Evolutionary conservation across 2,888 invertebrate genomes (phyloP).

Genomic region (Eilema caniola): DNA sequence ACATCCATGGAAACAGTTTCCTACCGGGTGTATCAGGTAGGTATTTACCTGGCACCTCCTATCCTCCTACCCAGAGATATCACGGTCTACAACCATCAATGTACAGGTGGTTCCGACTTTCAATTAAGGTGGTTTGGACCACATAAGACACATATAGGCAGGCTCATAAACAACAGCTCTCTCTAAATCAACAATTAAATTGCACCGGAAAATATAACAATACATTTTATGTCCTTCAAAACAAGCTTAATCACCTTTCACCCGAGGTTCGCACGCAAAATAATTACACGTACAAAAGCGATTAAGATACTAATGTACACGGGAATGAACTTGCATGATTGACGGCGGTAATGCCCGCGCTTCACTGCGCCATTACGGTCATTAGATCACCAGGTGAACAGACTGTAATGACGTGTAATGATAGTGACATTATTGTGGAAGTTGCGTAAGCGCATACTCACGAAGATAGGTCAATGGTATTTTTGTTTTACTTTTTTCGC

Average conservation of each 20-base stretch:
- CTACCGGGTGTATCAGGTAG: no score
- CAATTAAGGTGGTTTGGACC: no score
- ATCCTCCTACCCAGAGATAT: no score
- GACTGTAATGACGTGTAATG: slow-evolving; percentile 42
- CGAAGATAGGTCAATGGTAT: slow-evolving; percentile 11
- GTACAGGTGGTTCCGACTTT: no score
- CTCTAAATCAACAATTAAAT: neutral
- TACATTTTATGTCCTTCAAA: neutral
- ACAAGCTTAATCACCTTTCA: slow-evolving; percentile 11
- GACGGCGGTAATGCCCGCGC: slow-evolving; percentile 1
- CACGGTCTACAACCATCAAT: no score
- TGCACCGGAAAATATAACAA: neutral
- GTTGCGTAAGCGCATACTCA: slow-evolving; percentile 13
- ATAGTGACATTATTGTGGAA: slow-evolving; percentile 15
- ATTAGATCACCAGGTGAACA: slow-evolving; percentile 50
- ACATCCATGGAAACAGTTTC: no score
- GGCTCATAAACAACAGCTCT: no score
- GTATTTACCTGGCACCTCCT: no score
- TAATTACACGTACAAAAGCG: slow-evolving; percentile 14
- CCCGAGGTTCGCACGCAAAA: slow-evolving; percentile 9
- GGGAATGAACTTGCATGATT: slow-evolving; percentile 5
- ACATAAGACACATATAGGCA: no score
- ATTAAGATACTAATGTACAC: slow-evolving; percentile 17
- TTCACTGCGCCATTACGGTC: slow-evolving; percentile 34
- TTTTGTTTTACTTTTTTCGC: no score